Evolutionary conservation across 2,113 vertebrate species (phyloP).

Genomic region (Marcusenius ussheri): DNA sequence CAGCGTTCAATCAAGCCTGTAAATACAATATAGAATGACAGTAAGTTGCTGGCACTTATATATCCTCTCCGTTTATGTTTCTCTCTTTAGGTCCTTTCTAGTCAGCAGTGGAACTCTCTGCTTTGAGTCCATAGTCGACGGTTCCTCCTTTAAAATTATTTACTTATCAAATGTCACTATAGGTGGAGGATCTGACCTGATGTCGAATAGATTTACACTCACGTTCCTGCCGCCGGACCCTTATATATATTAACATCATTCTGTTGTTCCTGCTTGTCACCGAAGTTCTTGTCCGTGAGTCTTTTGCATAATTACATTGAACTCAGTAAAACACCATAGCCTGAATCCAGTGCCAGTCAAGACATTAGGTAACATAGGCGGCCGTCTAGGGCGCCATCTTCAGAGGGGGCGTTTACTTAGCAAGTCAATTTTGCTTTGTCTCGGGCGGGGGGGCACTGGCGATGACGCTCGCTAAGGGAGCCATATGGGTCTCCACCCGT

Average conservation of each 20-base stretch:
- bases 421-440: not conserved
- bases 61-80: not conserved
- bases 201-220: too few relatives aligned
- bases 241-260: too few relatives aligned
- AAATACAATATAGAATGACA: constrained; percentile 26
- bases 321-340: not conserved
- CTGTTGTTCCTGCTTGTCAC: too few relatives aligned
- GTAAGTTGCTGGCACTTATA: not conserved
- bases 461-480: not conserved
- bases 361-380: not conserved
- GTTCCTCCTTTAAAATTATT: not conserved
- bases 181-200: too few relatives aligned
- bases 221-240: too few relatives aligned
- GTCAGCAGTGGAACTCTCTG: not conserved
- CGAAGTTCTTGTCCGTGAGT: too few relatives aligned
- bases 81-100: not conserved
- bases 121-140: not conserved
- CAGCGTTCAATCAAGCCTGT: constrained; percentile 77
- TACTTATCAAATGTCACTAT: too few relatives aligned
- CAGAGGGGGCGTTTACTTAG: not conserved
- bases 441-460: not conserved
- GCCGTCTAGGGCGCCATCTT: not conserved
- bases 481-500: not conserved
- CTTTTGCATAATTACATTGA: not conserved
- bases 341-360: not conserved